These are phyloP conservation scores for Sebastes iracundus DNA, from an alignment of 2,797 vertebrate genomes.

Conservation along the genomic window DNA sequence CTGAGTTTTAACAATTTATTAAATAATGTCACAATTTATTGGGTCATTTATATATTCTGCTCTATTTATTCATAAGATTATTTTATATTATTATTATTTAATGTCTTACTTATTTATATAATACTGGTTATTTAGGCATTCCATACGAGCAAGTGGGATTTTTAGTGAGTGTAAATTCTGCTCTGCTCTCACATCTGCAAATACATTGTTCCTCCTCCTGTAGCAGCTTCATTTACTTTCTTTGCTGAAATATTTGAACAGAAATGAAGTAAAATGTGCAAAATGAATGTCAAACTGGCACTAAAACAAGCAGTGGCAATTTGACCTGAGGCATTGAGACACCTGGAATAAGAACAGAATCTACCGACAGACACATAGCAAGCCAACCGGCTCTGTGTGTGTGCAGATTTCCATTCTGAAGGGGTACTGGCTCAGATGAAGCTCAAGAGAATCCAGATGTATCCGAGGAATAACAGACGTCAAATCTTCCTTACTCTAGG, in stretches of 20 bases:
- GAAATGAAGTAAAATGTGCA: not conserved
- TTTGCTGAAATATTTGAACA: slow-evolving; percentile 23
- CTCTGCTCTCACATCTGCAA: slow-evolving; percentile 3
- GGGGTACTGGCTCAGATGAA: slow-evolving; percentile 59
- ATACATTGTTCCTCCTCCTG: not conserved
- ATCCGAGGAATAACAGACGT: slow-evolving; percentile 11
- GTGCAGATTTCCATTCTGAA: slow-evolving; percentile 80
- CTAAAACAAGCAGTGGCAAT: slow-evolving; percentile 6
- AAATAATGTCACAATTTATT: not conserved
- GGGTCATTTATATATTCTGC: not conserved
- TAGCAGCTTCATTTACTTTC: slow-evolving; percentile 23
- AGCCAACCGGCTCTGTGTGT: slow-evolving; percentile 9
- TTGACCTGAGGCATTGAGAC: slow-evolving; percentile 71
- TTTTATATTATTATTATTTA: not conserved
- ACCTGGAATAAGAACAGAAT: slow-evolving; percentile 60
- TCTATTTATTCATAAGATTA: not conserved
- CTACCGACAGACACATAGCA: slow-evolving; percentile 14
- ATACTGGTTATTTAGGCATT: not conserved
- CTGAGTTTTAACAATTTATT: not conserved
- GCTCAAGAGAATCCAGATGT: slow-evolving; percentile 40
- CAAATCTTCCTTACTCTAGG: slow-evolving; percentile 4
- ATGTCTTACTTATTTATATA: not conserved
- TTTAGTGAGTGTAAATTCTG: not conserved
- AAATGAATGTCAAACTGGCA: not conserved
- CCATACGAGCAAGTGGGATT: not conserved